Evolutionary conservation across 2,797 vertebrate species (phyloP).

Genomic region (Hafferia zeledoni): DNA sequence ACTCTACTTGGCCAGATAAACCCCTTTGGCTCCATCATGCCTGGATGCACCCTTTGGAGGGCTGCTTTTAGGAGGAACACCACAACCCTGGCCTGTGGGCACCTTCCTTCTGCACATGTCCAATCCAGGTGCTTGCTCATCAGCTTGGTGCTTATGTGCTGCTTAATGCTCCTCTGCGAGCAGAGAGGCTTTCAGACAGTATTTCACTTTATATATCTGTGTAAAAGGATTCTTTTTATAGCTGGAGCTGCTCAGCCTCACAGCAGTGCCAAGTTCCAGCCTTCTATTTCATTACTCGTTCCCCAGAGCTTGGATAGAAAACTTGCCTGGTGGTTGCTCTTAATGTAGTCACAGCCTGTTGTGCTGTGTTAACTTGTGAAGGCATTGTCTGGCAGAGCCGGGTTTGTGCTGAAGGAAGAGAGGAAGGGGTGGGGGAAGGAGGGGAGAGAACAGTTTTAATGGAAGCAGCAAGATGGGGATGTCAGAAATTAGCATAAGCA

Average conservation of each 20-base stretch:
- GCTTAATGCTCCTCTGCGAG: neutral
- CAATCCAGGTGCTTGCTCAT: neutral
- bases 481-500: neutral
- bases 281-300: constrained; percentile 8
- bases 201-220: constrained; percentile 3
- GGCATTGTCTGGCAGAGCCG: constrained; percentile 42
- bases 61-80: neutral
- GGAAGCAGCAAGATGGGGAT: neutral
- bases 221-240: constrained; percentile 63
- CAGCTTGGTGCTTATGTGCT: neutral
- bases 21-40: fast-evolving
- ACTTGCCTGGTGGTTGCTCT: constrained; percentile 22
- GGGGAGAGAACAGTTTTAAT: neutral
- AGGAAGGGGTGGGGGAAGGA: neutral
- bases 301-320: constrained; percentile 34
- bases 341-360: neutral
- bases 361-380: constrained; percentile 26
- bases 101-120: neutral
- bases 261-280: constrained; percentile 1
- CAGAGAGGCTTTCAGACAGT: constrained; percentile 24
- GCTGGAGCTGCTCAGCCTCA: constrained; percentile 10
- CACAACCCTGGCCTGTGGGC: neutral
- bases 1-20: neutral
- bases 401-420: neutral
- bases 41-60: neutral